These are phyloP conservation scores for Idaea biselata DNA, from an alignment of 2,888 invertebrate genomes.

Conservation along the genomic window DNA sequence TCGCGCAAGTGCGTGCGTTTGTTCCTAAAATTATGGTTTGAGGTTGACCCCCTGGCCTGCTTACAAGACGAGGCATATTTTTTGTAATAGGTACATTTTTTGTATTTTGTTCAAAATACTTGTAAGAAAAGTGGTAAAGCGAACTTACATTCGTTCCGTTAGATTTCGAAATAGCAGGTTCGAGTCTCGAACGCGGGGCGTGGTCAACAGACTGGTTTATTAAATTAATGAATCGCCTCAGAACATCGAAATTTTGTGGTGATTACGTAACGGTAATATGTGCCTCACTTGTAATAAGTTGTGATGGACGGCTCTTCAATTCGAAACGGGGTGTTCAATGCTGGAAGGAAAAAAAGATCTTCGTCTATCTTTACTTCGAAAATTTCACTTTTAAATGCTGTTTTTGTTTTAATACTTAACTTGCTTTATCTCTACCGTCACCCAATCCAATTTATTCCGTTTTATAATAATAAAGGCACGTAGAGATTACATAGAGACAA, in stretches of 20 bases:
- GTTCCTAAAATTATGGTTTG: background rate
- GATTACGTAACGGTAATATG: constrained; percentile 2
- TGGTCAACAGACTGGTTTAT: constrained; percentile 24
- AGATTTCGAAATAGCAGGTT: constrained; percentile 28
- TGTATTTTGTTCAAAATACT: background rate
- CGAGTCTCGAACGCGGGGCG: constrained; percentile 19
- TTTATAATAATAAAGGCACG: background rate
- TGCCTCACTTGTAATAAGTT: background rate
- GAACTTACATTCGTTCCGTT: constrained; percentile 22
- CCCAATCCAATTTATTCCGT: background rate
- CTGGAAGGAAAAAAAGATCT: background rate
- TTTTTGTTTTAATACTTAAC: no score
- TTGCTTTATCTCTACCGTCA: background rate
- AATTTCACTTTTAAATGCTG: background rate
- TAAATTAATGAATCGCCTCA: constrained; percentile 28
- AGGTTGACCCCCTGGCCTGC: background rate
- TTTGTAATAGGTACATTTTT: background rate
- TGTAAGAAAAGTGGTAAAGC: constrained; percentile 3
- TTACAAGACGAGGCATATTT: background rate
- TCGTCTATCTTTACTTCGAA: background rate
- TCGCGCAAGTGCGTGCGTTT: no score
- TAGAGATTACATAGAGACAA: background rate
- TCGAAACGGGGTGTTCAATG: background rate
- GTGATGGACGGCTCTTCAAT: background rate
- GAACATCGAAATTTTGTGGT: constrained; percentile 9